Conservation (phyloP, 2,797 vertebrate genomes). For the Brachymystax lenok region DNA sequence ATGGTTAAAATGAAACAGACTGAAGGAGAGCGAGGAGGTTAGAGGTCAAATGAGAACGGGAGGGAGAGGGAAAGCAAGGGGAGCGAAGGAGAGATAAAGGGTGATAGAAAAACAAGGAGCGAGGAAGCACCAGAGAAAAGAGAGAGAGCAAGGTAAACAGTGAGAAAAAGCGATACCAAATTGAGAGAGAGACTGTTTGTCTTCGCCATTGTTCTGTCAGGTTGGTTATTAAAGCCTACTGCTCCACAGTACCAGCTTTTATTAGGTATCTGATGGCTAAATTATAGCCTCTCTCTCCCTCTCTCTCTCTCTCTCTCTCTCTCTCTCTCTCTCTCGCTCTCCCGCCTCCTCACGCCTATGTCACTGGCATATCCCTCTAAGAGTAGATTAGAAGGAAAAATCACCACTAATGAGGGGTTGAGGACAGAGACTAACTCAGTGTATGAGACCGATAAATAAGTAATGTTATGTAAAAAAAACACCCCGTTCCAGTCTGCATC, state of each 20-base stretch:
- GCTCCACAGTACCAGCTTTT: constrained; percentile 45
- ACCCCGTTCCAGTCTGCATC: background rate
- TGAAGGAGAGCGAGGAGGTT: background rate
- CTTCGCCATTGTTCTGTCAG: constrained; percentile 37
- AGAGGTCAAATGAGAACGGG: background rate
- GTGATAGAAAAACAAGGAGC: background rate
- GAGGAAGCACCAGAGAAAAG: background rate
- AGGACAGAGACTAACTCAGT: constrained; percentile 32
- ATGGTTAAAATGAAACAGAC: background rate
- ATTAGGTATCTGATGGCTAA: constrained; percentile 57
- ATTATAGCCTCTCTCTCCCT: constrained; percentile 48
- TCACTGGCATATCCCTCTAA: constrained; percentile 23
- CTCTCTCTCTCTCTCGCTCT: background rate
- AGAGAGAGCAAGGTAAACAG: no score
- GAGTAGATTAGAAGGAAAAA: constrained; percentile 58
- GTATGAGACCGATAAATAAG: constrained; percentile 11
- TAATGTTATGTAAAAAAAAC: background rate
- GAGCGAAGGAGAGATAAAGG: background rate
- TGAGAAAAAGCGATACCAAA: background rate
- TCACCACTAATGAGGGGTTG: constrained; percentile 55
- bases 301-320: no score
- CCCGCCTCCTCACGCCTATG: background rate
- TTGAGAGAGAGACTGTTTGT: constrained; percentile 33
- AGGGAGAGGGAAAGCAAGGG: background rate
- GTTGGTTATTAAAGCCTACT: constrained; percentile 44